Percentiles rank a stretch among this genome's conserved stretches.
These are phyloP conservation scores for Microtus montanus DNA, from an alignment of 2,113 vertebrate genomes.

Conservation along the genomic window DNA sequence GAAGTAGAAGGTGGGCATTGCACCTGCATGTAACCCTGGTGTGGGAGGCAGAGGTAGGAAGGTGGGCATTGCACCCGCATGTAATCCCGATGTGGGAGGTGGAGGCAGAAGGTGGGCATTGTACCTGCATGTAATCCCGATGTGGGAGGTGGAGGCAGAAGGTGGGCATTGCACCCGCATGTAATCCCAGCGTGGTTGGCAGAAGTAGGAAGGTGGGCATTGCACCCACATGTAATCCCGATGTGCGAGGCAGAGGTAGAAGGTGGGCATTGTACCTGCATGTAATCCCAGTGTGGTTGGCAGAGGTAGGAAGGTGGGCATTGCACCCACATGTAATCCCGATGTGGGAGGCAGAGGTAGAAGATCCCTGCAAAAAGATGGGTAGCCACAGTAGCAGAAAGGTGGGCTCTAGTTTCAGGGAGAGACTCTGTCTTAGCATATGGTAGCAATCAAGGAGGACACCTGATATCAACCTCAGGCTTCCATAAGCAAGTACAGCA, in stretches of 20 bases:
- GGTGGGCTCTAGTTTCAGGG: no score
- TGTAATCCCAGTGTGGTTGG: no score
- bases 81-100: no score
- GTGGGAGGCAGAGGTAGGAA: not conserved
- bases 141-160: not conserved
- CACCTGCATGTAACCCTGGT: not conserved
- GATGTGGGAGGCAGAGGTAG: not conserved
- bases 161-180: no score
- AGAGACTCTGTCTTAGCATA: not conserved
- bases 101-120: no score
- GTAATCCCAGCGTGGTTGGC: not conserved
- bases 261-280: no score
- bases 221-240: no score
- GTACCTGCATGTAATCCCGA: not conserved
- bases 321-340: not conserved
- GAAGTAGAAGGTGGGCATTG: not conserved
- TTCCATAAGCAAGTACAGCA: not conserved
- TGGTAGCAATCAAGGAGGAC: not conserved
- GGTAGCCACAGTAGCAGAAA: not conserved
- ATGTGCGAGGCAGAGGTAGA: no score
- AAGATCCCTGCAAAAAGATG: not conserved
- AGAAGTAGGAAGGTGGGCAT: no score
- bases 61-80: no score
- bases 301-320: no score
- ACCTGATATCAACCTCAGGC: not conserved